phyloP scores from a whole-genome alignment of 2,888 invertebrate species.

The Pantelozetes paolii region DNA sequence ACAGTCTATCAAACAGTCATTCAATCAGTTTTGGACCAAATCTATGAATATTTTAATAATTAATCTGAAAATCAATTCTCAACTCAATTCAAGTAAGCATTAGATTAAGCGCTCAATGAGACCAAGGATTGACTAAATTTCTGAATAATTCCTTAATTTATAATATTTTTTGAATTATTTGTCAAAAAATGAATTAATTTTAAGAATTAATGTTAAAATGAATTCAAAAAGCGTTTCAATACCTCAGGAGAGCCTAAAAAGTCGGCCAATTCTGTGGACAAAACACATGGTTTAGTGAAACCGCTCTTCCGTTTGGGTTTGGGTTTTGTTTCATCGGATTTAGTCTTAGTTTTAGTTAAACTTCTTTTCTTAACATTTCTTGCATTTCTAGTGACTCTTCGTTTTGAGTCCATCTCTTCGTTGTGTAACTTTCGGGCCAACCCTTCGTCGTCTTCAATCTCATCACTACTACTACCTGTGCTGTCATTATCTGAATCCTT shows the following conservation, averaged over 20 bases:
- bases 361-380: constrained; percentile 3
- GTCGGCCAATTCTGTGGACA: constrained; percentile 77
- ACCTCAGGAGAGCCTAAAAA: constrained; percentile 71
- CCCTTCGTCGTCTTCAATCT: constrained; percentile 38
- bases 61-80: too few species aligned
- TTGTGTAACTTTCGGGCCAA: constrained; percentile 35
- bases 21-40: too few species aligned
- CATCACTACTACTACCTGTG: neutral
- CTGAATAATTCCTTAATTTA: too few species aligned
- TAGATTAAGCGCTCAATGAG: too few species aligned
- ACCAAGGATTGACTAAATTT: too few species aligned
- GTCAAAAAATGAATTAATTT: too few species aligned
- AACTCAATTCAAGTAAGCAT: too few species aligned
- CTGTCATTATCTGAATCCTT: constrained; percentile 35
- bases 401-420: neutral
- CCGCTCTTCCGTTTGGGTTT: constrained; percentile 54
- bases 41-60: too few species aligned
- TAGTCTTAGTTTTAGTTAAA: too few species aligned
- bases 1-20: too few species aligned
- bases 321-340: constrained; percentile 36
- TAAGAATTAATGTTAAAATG: too few species aligned
- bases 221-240: constrained; percentile 31
- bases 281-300: constrained; percentile 75
- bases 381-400: constrained; percentile 22
- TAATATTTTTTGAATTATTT: too few species aligned